A percentile compares a stretch with the other conserved stretches of the same genome.
Conservation (phyloP, 2,888 invertebrate genomes). For the Nemoura dubitans region DNA sequence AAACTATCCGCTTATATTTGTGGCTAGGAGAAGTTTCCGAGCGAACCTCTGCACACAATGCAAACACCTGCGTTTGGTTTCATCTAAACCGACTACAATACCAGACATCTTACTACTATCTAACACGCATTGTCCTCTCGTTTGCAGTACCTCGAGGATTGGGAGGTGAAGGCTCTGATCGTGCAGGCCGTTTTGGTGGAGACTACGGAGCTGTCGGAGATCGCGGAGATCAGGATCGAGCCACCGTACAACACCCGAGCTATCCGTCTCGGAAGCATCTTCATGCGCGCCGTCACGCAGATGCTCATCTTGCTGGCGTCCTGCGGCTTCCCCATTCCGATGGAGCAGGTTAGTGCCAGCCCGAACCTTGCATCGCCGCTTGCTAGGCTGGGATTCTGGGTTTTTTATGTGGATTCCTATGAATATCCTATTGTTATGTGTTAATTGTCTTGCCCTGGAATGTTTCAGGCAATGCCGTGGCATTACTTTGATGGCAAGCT, state of each 20-base stretch:
- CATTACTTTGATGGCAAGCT: slow-evolving; percentile 92
- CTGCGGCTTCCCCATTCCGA: slow-evolving; percentile 25
- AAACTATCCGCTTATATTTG: no score
- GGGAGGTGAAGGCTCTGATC: slow-evolving; percentile 13
- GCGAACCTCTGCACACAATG: no score
- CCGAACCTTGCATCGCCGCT: no score
- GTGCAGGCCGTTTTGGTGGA: slow-evolving; percentile 27
- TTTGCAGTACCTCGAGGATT: slow-evolving; percentile 27
- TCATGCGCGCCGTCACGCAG: slow-evolving; percentile 31
- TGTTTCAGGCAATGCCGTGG: slow-evolving; percentile 71
- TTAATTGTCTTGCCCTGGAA: no score
- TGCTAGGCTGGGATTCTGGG: no score
- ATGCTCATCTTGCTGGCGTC: slow-evolving; percentile 23
- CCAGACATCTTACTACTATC: not conserved
- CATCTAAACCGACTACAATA: no score
- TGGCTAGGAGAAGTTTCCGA: no score
- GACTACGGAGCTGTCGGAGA: not conserved
- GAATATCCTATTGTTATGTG: no score
- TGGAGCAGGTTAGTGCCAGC: not conserved
- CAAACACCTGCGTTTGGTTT: no score
- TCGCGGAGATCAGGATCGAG: not conserved
- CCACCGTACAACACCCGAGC: slow-evolving; percentile 23
- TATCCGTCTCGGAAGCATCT: slow-evolving; percentile 26
- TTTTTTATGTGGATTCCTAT: no score
- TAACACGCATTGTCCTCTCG: not conserved